Evolutionary conservation across 1,140 invertebrate species (phyloP), one percentile per base, ranked within the genome.

Genomic region (Mesaphorura yosii): DNA sequence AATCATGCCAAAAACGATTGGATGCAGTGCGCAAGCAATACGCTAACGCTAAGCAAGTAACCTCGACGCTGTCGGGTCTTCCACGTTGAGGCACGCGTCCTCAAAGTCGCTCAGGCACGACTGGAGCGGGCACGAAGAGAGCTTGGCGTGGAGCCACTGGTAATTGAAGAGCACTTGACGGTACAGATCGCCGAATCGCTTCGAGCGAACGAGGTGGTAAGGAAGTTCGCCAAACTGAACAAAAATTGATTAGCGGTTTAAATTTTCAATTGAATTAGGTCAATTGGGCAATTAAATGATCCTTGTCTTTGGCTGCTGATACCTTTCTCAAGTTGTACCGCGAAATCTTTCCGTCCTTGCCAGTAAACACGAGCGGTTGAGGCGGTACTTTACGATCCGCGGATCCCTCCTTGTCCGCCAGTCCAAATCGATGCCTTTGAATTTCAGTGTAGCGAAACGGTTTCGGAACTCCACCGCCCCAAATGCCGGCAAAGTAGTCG

Each of bases 361-460:
- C 85, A 23, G 80, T 78, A 68, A 94, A 98, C 0, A 89, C 85
- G n/a, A 96, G 69, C 0, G 94, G 93, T 66, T 97, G 93, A 1
- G 89, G 76, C 0, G 93, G 92, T 6, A 98, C 92, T 72, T 97
- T 97, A 48, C 93, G 76, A 66, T 97, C 94, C 1, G 90, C 91
- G 0, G 86, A 79, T 5, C 93, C 91, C 68, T 94, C 89, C 66
- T 85, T 89, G 64, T 92, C 88, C 6, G 82, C 54, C 39, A 59
- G 20, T 49, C 64, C 64, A 65, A 73, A 84, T 66, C 88, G 77
- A 65, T 91, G 86, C 38, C 87, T 75, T 66, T 98, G 93, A 50
- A 94, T 91, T 70, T 97, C 92, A 0, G 92, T 95, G 64, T 90
- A 98, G 66, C 93, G 91, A 66, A 96, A 98, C 0, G 78, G 78